These are phyloP conservation scores for Homarus americanus DNA, from an alignment of 1,140 invertebrate genomes.

Conservation along the genomic window DNA sequence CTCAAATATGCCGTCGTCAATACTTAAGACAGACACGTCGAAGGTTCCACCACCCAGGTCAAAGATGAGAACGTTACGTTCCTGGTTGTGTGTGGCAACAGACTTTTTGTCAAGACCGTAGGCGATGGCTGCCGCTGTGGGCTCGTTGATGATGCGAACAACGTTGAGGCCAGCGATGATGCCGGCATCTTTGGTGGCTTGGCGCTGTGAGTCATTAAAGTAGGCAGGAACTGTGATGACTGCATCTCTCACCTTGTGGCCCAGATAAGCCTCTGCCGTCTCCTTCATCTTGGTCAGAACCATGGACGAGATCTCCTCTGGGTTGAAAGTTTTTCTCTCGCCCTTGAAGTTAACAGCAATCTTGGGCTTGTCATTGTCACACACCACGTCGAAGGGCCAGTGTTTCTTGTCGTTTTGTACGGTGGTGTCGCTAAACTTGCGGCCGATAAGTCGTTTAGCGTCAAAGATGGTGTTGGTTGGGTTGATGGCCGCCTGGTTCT, in stretches of 20 bases:
- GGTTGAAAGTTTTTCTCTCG: conserved; percentile 16
- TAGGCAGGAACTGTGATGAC: conserved; percentile 32
- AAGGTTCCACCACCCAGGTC: conserved; percentile 30
- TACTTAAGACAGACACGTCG: conserved; percentile 26
- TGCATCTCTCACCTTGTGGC: conserved; percentile 8
- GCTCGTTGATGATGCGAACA: conserved; percentile 36
- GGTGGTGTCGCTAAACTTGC: conserved; percentile 3
- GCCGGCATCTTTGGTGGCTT: conserved; percentile 32
- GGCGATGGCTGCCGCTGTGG: conserved; percentile 26
- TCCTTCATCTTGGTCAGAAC: conserved; percentile 38
- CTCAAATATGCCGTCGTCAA: conserved; percentile 26
- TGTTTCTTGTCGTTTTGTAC: conserved; percentile 21
- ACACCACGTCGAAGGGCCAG: conserved; percentile 10
- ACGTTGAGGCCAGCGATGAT: conserved; percentile 29
- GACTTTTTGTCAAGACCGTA: conserved; percentile 29
- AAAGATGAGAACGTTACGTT: conserved; percentile 87
- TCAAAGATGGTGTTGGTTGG: conserved; percentile 13
- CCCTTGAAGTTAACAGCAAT: not conserved
- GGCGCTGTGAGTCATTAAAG: conserved; percentile 41
- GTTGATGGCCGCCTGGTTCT: conserved; percentile 28
- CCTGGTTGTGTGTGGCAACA: conserved; percentile 77
- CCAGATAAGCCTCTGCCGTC: conserved; percentile 26
- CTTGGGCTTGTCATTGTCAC: conserved; percentile 5
- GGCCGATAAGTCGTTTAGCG: conserved; percentile 24
- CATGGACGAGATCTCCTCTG: conserved; percentile 33